Conservation (phyloP, 2,797 vertebrate species). For the Pogoniulus pusillus region DNA sequence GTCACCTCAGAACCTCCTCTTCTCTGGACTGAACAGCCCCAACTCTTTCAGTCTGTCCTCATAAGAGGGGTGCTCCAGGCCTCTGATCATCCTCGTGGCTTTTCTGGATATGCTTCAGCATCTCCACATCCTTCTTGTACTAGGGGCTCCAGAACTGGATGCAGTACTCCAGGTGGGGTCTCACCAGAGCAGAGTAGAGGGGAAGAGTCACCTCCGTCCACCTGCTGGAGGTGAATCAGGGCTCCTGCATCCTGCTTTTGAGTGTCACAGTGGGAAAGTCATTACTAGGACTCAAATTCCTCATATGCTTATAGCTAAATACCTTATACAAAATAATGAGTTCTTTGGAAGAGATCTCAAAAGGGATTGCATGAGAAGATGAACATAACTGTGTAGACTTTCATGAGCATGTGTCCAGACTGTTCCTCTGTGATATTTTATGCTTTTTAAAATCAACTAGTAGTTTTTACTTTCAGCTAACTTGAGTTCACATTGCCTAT, state of each 20-base stretch:
- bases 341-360: neutral
- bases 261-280: neutral
- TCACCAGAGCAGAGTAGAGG: no score
- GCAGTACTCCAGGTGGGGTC: no score
- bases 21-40: no score
- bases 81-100: no score
- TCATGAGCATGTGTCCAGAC: neutral
- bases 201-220: no score
- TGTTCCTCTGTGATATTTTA: neutral
- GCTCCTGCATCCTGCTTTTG: neutral
- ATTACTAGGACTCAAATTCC: neutral
- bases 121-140: no score
- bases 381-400: neutral
- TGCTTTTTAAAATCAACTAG: neutral
- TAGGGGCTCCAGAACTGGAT: no score
- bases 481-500: neutral
- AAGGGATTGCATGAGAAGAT: neutral
- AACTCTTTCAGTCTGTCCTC: no score
- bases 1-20: no score
- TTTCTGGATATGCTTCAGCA: no score
- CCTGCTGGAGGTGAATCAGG: accelerated
- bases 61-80: no score
- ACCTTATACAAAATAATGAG: neutral
- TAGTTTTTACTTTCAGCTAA: neutral
- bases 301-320: neutral